phyloP scores from a whole-genome alignment of 2,797 vertebrate species.

The Synaphobranchus kaupii region DNA sequence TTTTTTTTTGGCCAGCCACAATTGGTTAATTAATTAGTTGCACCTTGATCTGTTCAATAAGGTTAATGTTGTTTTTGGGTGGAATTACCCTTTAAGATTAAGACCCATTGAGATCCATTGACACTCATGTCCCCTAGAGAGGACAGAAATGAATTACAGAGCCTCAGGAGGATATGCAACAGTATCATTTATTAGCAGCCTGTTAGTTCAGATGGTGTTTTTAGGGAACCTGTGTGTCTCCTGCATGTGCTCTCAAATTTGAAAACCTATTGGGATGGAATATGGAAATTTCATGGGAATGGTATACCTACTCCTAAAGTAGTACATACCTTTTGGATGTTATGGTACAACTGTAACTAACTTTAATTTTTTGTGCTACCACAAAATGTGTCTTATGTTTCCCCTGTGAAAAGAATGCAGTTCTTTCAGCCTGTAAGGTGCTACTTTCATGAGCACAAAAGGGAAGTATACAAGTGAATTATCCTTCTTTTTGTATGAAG shows the following conservation, averaged over 20 bases:
- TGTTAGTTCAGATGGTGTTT: not conserved
- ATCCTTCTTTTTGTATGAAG: not conserved
- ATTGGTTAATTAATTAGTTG: no score
- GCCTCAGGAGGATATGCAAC: not conserved
- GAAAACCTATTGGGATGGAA: not conserved
- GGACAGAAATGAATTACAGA: no score
- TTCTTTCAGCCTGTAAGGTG: not conserved
- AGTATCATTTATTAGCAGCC: not conserved
- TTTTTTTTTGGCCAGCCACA: no score
- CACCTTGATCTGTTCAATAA: no score
- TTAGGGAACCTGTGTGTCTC: not conserved
- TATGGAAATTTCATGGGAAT: not conserved
- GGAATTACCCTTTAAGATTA: no score
- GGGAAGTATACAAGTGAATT: not conserved
- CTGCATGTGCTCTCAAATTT: not conserved
- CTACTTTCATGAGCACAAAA: not conserved
- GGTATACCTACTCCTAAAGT: not conserved
- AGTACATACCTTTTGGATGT: constrained; percentile 9
- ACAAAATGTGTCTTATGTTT: not conserved
- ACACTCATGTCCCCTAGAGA: no score
- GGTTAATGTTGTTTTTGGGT: no score
- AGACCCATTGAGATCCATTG: no score
- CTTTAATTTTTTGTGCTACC: not conserved
- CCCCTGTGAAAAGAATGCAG: not conserved
- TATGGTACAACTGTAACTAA: constrained; percentile 13